These are phyloP conservation scores for Muntiacus muntjak DNA, from an alignment of 2,113 vertebrate species.

Conservation along the genomic window DNA sequence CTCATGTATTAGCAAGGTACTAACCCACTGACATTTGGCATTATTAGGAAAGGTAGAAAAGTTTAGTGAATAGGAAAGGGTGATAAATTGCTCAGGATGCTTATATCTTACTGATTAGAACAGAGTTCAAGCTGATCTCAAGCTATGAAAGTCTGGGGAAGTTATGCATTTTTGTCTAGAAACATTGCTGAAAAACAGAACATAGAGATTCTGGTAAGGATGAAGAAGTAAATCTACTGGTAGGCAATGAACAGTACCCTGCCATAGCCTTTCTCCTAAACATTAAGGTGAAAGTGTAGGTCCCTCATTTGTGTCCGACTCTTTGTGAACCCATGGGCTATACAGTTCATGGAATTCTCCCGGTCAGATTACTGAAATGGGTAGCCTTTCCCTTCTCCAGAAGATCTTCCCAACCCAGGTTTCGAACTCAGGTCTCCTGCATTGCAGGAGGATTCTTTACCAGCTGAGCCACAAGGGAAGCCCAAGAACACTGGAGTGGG, in stretches of 20 bases:
- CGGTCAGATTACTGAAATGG: too few species aligned
- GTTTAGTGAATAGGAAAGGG: neutral
- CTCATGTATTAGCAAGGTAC: too few species aligned
- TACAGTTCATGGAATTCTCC: too few species aligned
- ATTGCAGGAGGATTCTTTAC: too few species aligned
- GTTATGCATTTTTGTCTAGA: neutral
- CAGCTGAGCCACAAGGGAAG: too few species aligned
- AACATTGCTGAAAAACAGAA: neutral
- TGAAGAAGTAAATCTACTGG: neutral
- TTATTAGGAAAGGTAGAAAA: neutral
- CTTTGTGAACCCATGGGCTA: too few species aligned
- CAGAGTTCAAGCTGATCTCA: neutral
- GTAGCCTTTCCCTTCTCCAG: too few species aligned
- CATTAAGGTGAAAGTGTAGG: too few species aligned
- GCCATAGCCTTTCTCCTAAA: neutral
- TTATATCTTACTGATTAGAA: neutral
- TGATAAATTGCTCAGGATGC: neutral
- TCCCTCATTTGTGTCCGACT: too few species aligned
- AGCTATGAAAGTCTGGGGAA: neutral
- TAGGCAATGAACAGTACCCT: neutral
- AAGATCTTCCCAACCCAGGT: too few species aligned
- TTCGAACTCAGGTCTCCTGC: too few species aligned
- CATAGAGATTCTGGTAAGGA: neutral
- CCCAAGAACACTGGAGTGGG: too few species aligned
- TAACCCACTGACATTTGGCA: neutral